These are phyloP conservation scores for Apotomis turbidana DNA, from an alignment of 2,888 invertebrate genomes.

Conservation along the genomic window DNA sequence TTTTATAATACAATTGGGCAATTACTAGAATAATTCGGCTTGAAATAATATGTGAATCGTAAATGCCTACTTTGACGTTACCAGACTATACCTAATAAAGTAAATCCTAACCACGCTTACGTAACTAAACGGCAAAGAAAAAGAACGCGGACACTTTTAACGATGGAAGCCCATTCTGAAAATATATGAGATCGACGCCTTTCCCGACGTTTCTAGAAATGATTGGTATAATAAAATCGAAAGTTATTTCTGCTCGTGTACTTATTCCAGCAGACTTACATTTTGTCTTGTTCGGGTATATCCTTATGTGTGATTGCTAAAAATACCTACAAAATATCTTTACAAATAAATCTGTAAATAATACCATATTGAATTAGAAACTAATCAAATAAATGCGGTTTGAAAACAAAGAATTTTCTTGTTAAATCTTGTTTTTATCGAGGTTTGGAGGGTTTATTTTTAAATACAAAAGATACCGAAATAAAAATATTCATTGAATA, in stretches of 20 bases:
- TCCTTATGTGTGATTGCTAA: too few species aligned
- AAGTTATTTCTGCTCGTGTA: background rate
- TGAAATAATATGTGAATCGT: background rate
- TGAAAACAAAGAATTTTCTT: too few species aligned
- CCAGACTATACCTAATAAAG: background rate
- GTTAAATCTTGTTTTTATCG: too few species aligned
- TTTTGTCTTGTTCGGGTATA: too few species aligned
- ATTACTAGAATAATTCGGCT: background rate
- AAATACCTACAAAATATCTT: background rate
- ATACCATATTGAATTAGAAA: too few species aligned
- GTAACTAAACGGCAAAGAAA: background rate
- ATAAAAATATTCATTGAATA: too few species aligned
- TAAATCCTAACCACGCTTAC: background rate
- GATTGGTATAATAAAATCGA: constrained; percentile 13
- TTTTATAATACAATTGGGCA: too few species aligned
- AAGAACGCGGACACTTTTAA: background rate
- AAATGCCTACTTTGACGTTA: background rate
- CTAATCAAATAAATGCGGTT: too few species aligned
- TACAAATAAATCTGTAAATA: background rate
- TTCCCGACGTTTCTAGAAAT: background rate
- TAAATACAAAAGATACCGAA: too few species aligned
- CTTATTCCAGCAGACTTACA: background rate
- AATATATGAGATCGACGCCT: constrained; percentile 13
- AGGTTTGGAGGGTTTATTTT: too few species aligned
- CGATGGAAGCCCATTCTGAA: constrained; percentile 9